Percentiles rank a stretch among this genome's conserved stretches.
Conservation (phyloP, 1,140 invertebrate genomes). For the Heliconius nattereri region DNA sequence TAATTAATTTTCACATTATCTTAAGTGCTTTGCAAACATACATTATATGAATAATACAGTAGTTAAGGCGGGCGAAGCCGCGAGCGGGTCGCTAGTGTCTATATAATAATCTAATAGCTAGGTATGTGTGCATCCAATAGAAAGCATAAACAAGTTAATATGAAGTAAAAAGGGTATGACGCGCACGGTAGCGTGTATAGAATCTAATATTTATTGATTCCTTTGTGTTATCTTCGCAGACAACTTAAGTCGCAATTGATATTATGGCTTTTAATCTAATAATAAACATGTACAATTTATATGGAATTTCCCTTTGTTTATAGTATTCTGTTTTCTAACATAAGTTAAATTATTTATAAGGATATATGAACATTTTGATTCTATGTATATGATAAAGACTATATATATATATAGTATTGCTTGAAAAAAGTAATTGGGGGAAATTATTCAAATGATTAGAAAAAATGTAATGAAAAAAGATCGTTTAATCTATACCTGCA, state of each 20-base stretch:
- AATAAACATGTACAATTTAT: background rate
- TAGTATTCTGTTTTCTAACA: background rate
- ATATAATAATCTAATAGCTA: background rate
- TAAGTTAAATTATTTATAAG: background rate
- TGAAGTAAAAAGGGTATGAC: slow-evolving; percentile 3
- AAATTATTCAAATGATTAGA: background rate
- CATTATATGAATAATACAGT: no score
- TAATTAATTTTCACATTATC: no score
- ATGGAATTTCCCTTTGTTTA: background rate
- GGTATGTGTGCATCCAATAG: background rate
- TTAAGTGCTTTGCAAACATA: no score
- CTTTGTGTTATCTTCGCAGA: slow-evolving; percentile 13
- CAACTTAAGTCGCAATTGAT: background rate
- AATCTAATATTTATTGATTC: slow-evolving; percentile 27
- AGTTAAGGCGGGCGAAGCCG: no score
- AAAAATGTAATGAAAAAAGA: background rate
- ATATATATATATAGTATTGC: background rate
- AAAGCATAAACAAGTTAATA: background rate
- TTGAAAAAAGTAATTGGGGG: background rate
- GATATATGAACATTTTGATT: background rate
- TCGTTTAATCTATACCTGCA: slow-evolving; percentile 83
- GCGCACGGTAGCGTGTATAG: background rate
- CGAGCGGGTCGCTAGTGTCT: no score
- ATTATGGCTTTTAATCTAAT: background rate
- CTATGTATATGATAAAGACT: no score